Base-by-base conservation (phyloP, 1,140 invertebrate species). In the Hycleus cichorii region DNA sequence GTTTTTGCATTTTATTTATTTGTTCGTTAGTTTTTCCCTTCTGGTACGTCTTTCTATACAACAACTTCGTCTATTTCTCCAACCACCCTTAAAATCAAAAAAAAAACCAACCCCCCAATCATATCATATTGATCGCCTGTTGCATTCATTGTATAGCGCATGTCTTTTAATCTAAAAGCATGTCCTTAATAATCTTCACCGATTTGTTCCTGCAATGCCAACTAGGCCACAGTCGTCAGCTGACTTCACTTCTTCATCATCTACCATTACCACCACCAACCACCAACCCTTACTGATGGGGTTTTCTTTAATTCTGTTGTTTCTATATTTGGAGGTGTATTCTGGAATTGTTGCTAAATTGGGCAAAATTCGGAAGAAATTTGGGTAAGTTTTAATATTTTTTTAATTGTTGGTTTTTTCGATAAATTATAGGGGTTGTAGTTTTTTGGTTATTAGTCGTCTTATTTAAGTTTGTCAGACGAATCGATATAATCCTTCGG, bases 121-220 rank as follows among this genome's bases (percentile, higher is more conserved):
- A 32, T 32, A 32, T 32, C 51, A 62, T 64, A 64, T 64, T 64
- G 63, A 64, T 64, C 63, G 63, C 63, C 63, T 64, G 63, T 64
- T 64, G 63, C 63, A 64, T 62, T 49, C 44, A 32, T 18, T 9
- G 10, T 8, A 57, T 9, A 12, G 51, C 63, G 63, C 63, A 42
- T 57, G 63, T 57, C 32, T 50, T 32, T 7, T 5, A 49, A 9
- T 32, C 55, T 32, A 45, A 58, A 55, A 58, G 52, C 60, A 52
- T 63, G 63, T 64, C 63, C 63, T 62, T 32, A 32, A 32, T 32
- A 32, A 61, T 53, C 49, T 46, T 47, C 51, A 53, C 51, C 51
- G 51, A 53, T 53, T 59, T 50, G 58, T 58, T 64, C 59, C 58
- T 56, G 62, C 62, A 60, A 60, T 49, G 52, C 53, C 60, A 64